Evolutionary conservation across 2,797 vertebrate genomes (phyloP), one percentile per base, ranked within the genome.

Genomic region (Enteromius unitaeniatus): DNA sequence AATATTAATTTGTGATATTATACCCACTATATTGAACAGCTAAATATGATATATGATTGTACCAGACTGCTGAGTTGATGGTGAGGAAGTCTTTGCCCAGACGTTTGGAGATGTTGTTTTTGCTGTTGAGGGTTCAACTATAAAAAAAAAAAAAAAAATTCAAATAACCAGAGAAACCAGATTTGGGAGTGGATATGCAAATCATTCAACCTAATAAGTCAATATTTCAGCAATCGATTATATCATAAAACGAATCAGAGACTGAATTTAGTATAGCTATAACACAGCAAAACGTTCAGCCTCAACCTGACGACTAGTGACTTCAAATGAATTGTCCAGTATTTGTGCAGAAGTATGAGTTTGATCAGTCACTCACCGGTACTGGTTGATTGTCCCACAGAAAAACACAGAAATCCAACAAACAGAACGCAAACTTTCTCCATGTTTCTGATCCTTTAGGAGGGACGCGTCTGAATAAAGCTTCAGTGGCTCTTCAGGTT

Each of bases 391-490:
- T 91, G 85, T 65, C 88, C 85, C 1, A 81, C 26, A 68, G 84
- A 86, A 2, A 80, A 83, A 45, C 85, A 58, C 78, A 93, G 64
- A 85, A 75, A 90, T n/a, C 79, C 89, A 47, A 87, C 49, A 3
- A 91, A 64, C 31, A 93, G 31, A 28, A 92, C 23, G 47, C 92
- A 70, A 91, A 45, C 92, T 74, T 85, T 89, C 75, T 47, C 53
- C 40, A 72, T 1, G 45, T 14, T 26, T 42, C 23, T 62, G 13
- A n/a, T 75, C 15, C 15, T 58, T 19, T 62, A 5, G 37, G 53
- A 49, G 8, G 23, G 28, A 19, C 11, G n/a, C 21, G 10, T 37
- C 21, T 14, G n/a, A 5, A 58, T 0, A n/a, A 23, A 28, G 7
- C 1, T 1, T 45, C 5, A 40, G 23, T 67, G 17, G 42, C 10